phyloP scores from a whole-genome alignment of 1,140 invertebrate species.

The Pemphigus obesinymphae region DNA sequence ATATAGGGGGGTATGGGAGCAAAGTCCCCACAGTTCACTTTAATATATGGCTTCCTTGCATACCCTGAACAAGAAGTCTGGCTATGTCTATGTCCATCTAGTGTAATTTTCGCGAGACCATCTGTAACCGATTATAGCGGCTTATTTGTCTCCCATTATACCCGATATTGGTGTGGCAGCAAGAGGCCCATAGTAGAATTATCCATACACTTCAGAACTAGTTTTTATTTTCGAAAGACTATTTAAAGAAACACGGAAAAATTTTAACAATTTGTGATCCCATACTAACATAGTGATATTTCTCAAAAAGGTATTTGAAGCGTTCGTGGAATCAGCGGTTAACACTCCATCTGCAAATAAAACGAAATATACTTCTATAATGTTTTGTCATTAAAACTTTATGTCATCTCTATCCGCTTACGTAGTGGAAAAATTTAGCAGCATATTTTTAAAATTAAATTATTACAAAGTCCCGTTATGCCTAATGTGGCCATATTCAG shows the following conservation, averaged over 20 bases:
- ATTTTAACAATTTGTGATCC: constrained; percentile 64
- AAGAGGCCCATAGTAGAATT: constrained; percentile 61
- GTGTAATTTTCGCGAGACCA: constrained; percentile 77
- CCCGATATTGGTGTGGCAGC: constrained; percentile 69
- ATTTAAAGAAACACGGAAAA: constrained; percentile 65
- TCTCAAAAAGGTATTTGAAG: constrained; percentile 95
- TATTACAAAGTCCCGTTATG: background rate
- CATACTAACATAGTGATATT: constrained; percentile 88
- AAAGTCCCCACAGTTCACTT: too few species aligned
- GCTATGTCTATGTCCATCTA: too few species aligned
- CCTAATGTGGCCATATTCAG: too few species aligned
- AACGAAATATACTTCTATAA: background rate
- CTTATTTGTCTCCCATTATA: constrained; percentile 64
- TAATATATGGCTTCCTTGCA: too few species aligned
- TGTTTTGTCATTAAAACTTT: background rate
- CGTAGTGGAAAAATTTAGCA: too few species aligned
- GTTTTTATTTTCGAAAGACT: constrained; percentile 68
- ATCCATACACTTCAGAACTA: constrained; percentile 72
- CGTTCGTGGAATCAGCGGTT: constrained; percentile 95
- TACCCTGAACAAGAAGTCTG: too few species aligned
- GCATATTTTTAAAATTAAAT: too few species aligned
- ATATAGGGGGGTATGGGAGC: too few species aligned
- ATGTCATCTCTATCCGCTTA: too few species aligned
- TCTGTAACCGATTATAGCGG: constrained; percentile 71
- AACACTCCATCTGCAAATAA: constrained; percentile 50